Evolutionary conservation across 2,888 invertebrate species (phyloP).

Genomic region (Tholera decimalis): DNA sequence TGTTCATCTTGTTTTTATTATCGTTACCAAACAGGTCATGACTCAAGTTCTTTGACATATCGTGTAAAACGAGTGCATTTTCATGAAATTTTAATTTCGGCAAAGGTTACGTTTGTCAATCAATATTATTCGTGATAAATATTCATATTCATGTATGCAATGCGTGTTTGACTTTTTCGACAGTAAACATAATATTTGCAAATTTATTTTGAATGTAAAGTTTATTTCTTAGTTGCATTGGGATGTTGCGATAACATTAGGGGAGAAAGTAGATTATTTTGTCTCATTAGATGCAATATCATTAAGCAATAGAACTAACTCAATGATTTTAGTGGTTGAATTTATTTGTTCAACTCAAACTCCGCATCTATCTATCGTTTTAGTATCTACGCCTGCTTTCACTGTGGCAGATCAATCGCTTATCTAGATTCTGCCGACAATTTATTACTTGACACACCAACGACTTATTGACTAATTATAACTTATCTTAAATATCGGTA

Average conservation of each 20-base stretch:
- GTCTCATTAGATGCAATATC: constrained; percentile 5
- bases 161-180: background rate
- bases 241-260: constrained; percentile 9
- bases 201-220: constrained; percentile 12
- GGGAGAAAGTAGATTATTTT: constrained; percentile 31
- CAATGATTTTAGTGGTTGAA: background rate
- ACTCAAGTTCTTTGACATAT: constrained; percentile 41
- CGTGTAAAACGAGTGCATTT: constrained; percentile 10
- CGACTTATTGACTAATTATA: too few species aligned
- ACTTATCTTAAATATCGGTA: too few species aligned
- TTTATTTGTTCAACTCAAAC: background rate
- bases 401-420: background rate
- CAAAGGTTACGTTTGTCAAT: background rate
- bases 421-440: too few species aligned
- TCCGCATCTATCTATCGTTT: background rate
- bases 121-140: constrained; percentile 13
- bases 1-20: constrained; percentile 23
- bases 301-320: background rate
- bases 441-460: too few species aligned
- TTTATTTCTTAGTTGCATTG: background rate
- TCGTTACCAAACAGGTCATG: constrained; percentile 15
- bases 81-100: constrained; percentile 19
- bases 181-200: background rate
- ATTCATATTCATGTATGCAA: too few species aligned
- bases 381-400: background rate